Evolutionary conservation across 2,113 vertebrate genomes (phyloP).

Genomic region (Climacteris rufus): DNA sequence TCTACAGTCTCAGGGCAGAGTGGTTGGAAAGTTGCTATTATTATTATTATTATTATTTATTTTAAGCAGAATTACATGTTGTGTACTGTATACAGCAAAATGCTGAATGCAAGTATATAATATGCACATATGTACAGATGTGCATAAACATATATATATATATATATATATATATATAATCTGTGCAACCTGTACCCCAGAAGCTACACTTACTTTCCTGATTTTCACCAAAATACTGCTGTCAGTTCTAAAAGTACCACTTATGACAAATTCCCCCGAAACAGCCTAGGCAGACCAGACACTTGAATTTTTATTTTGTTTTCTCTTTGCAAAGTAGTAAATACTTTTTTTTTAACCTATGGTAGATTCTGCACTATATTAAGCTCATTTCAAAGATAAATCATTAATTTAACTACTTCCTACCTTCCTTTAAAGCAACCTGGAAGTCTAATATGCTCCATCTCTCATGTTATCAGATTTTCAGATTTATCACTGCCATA

Average conservation of each 20-base stretch:
- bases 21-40: background rate
- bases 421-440: background rate
- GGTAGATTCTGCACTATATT: background rate
- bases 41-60: background rate
- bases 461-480: background rate
- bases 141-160: no score
- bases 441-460: background rate
- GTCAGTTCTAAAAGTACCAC: background rate
- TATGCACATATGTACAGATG: no score
- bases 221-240: background rate
- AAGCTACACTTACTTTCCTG: background rate
- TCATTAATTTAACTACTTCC: background rate
- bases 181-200: background rate
- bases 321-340: background rate
- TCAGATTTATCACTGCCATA: background rate
- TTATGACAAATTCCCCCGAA: background rate
- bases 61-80: background rate
- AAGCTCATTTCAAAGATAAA: background rate
- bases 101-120: background rate
- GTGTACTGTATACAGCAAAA: background rate
- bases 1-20: background rate
- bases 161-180: background rate
- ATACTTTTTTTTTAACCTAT: background rate
- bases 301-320: background rate
- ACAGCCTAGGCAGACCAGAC: background rate